Evolutionary conservation across 2,113 vertebrate genomes (phyloP), one percentile per base, ranked within the genome.

Genomic region (Cynocephalus volans): DNA sequence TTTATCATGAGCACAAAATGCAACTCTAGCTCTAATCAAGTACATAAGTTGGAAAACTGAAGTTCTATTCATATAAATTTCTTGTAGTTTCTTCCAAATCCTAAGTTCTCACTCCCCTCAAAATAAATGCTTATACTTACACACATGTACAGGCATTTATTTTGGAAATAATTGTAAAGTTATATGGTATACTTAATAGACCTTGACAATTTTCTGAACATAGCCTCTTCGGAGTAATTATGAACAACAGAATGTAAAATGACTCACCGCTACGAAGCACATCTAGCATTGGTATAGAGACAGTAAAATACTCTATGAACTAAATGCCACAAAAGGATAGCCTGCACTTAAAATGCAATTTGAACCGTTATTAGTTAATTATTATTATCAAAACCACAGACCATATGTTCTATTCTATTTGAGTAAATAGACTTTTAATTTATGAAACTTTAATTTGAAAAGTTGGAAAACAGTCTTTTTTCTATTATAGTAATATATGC

Each of bases 141-240:
- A 60, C 21, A 94, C 5, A 75, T 1, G 86, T 1, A 80, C 13
- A 52, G 5, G 54, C 3, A 60, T 1, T 18, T 0, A 60, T 5
- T 75, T 54, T 75, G 64, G 48, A 95, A 94, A 77, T 58, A 90
- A 96, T 84, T 82, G 90, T 79, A 77, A 81, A 91, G 33, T 72
- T 58, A 58, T 24, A 69, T 2, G 17, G 14, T 65, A 93, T n/a
- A 95, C 62, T 86, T 52, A 67, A 80, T 2, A 64, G 54, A 65
- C 11, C 33, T 28, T 75, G 36, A 41, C 45, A 91, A 45, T 26
- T 84, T 92, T 94, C 69, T 73, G 76, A 89, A 52, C 5, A 14
- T 8, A 92, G 36, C 21, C 52, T 92, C 79, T 95, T 33, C 79
- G 24, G 18, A 93, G 31, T 90, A 92, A 89, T 80, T 96, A 84